Evolutionary conservation across 2,888 invertebrate species (phyloP).

Genomic region (Myopa tessellatipennis): DNA sequence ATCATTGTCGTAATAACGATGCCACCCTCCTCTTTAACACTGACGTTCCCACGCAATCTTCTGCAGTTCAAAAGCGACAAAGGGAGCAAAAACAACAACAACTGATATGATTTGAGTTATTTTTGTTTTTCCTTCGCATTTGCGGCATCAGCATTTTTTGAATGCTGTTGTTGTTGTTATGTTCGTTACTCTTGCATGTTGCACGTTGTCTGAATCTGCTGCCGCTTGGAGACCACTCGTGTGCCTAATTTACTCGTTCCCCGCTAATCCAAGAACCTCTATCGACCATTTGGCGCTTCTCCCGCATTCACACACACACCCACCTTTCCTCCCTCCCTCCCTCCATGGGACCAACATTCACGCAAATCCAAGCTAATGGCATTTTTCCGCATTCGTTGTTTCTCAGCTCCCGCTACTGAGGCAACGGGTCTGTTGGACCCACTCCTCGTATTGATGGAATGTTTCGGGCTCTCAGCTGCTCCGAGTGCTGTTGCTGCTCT

Average conservation of each 20-base stretch:
- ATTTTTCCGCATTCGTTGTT: slow-evolving; percentile 64
- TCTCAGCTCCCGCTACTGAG: slow-evolving; percentile 58
- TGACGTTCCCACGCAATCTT: slow-evolving; percentile 22
- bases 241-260: slow-evolving; percentile 24
- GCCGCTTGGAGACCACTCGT: slow-evolving; percentile 18
- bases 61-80: slow-evolving; percentile 23
- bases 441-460: no score
- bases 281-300: no score
- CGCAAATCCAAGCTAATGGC: slow-evolving; percentile 64
- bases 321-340: not conserved
- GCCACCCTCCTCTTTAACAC: slow-evolving; percentile 10
- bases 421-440: slow-evolving; percentile 48
- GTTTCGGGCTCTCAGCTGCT: slow-evolving; percentile 43
- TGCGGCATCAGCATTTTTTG: slow-evolving; percentile 52
- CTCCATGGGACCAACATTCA: not conserved
- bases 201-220: slow-evolving; percentile 15
- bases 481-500: slow-evolving; percentile 52
- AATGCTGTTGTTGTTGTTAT: slow-evolving; percentile 41
- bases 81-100: not conserved
- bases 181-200: slow-evolving; percentile 12
- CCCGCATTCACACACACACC: not conserved
- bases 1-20: not conserved
- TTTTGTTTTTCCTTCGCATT: slow-evolving; percentile 44
- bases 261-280: not conserved
- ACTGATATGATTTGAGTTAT: slow-evolving; percentile 38